A percentile compares a stretch with the other conserved stretches of the same genome.
These are phyloP conservation scores for Clamator glandarius DNA, from an alignment of 2,797 vertebrate genomes.

Conservation along the genomic window DNA sequence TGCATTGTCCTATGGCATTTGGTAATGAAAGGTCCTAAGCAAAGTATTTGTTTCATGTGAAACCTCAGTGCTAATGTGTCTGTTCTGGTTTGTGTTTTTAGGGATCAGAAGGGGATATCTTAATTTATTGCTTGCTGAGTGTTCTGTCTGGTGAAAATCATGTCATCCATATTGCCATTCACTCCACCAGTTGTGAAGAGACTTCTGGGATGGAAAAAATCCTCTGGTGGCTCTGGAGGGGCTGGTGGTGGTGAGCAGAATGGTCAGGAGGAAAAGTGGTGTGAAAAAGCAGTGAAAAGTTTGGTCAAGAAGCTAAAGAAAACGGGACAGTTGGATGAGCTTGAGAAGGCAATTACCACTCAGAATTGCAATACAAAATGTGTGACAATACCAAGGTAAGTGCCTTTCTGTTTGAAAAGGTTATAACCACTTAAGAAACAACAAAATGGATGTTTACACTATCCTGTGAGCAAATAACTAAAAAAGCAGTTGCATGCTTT, in stretches of 20 bases:
- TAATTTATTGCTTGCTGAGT: constrained; percentile 20
- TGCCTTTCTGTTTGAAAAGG: not conserved
- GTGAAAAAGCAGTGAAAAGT: constrained; percentile 97
- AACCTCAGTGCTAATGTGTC: not conserved
- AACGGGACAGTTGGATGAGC: constrained; percentile 95
- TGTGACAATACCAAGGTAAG: constrained; percentile 97
- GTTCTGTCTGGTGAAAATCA: constrained; percentile 70
- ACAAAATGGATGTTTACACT: not conserved
- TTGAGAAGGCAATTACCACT: constrained; percentile 96
- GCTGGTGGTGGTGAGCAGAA: constrained; percentile 93
- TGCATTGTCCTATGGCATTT: not conserved
- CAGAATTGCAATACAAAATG: constrained; percentile 98
- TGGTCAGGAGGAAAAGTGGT: constrained; percentile 98
- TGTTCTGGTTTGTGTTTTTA: constrained; percentile 57
- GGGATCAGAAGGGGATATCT: constrained; percentile 15
- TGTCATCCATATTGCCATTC: constrained; percentile 98
- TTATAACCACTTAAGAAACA: not conserved
- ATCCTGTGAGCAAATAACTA: not conserved
- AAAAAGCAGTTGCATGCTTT: not conserved
- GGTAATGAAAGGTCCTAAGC: not conserved
- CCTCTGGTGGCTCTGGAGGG: constrained; percentile 86
- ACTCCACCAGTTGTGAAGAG: constrained; percentile 97
- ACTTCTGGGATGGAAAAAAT: constrained; percentile 96
- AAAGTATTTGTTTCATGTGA: not conserved
- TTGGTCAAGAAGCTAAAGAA: constrained; percentile 99